phyloP scores from a whole-genome alignment of 92 coral and sea anemone genomes.

The Parazoanthus darwini region DNA sequence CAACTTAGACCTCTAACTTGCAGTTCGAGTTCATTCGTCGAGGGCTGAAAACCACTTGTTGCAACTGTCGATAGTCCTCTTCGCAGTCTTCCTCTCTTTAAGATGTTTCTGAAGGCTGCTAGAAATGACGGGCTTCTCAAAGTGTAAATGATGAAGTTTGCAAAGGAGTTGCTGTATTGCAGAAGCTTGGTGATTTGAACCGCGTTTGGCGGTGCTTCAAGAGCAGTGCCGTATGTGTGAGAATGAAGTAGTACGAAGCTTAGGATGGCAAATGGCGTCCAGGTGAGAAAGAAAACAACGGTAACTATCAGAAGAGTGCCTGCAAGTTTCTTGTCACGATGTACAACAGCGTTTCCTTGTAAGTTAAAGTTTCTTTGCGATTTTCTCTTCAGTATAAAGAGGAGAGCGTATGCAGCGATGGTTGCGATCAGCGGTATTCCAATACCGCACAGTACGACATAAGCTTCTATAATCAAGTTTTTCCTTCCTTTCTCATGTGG shows the following conservation, averaged over 20 bases:
- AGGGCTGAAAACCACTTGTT: background rate
- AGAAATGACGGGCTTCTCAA: background rate
- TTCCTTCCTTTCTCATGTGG: background rate
- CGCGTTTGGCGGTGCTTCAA: background rate
- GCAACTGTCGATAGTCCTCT: background rate
- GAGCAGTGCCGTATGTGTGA: background rate
- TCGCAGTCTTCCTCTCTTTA: background rate
- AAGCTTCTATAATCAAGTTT: background rate
- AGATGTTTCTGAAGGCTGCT: conserved; percentile 2
- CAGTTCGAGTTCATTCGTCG: background rate
- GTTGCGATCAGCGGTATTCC: background rate
- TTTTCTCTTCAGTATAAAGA: background rate
- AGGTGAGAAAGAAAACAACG: background rate
- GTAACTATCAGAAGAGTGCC: background rate
- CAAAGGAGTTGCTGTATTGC: conserved; percentile 4
- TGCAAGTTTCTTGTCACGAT: background rate
- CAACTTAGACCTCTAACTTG: background rate
- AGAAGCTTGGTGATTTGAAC: background rate
- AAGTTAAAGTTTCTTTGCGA: background rate
- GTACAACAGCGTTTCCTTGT: background rate
- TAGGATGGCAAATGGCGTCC: background rate
- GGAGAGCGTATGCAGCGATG: background rate
- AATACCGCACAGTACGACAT: background rate
- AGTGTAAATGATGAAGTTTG: background rate
- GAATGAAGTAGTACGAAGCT: background rate